Evolutionary conservation across 2,113 vertebrate genomes (phyloP), one percentile per base, ranked within the genome.

Genomic region (Cottus gobio): DNA sequence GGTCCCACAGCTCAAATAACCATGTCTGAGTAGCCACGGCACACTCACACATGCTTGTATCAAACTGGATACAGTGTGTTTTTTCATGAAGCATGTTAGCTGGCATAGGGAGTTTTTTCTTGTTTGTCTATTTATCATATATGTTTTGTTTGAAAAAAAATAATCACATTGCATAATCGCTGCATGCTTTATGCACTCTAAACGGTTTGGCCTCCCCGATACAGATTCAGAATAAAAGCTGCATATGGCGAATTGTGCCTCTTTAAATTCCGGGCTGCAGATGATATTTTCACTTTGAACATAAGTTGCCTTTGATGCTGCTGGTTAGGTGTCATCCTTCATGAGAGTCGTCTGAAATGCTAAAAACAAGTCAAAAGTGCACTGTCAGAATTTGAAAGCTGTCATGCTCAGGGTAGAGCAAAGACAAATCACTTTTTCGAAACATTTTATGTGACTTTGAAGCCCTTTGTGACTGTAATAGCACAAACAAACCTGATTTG

Each of bases 211-310:
- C 75, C 57, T 86, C 60, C 64, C 24, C 24, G 28, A 31, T 31
- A 72, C 22, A 76, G 57, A 71, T 58, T 73, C 36, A 76, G 66
- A 70, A 58, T 74, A 63, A 81, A 69, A 71, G n/a, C 57, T 34
- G 50, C 66, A 64, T 71, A 10, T 46, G 68, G 72, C n/a, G 11
- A 65, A 77, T 42, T 60, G n/a, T 70, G 26, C 46, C 52, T 72
- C 52, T 87, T 79, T 80, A 77, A 74, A 87, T 90, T 85, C 58
- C 62, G 75, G 64, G 18, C 66, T 56, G 72, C 7, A 20, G 82
- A 75, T 56, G 67, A 77, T 85, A 34, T 73, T 86, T 79, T 83
- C 36, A 34, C 79, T 89, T 85, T 84, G 81, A 90, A 85, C 65
- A 62, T 54, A 60, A 70, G 58, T 74, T 85, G 77, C 69, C 60